phyloP scores from a whole-genome alignment of 2,797 vertebrate genomes.

The Helostoma temminkii region DNA sequence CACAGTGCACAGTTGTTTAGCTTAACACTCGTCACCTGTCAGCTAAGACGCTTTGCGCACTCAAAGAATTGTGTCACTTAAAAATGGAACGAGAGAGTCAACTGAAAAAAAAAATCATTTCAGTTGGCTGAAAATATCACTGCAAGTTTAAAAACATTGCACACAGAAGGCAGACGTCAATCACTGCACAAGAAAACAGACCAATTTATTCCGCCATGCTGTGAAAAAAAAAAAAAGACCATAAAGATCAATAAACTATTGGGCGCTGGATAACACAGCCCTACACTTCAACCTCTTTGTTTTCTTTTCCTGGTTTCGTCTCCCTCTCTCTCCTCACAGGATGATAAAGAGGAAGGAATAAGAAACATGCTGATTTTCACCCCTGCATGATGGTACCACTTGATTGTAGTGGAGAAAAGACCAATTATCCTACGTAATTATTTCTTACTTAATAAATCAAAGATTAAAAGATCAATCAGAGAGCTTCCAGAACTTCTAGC shows the following conservation, averaged over 20 bases:
- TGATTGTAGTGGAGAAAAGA: not conserved
- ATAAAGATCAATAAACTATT: conserved; percentile 64
- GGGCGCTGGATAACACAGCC: conserved; percentile 46
- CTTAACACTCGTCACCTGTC: conserved; percentile 64
- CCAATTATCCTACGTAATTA: conserved; percentile 12
- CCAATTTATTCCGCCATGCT: conserved; percentile 58
- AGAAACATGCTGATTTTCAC: conserved; percentile 30
- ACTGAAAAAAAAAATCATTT: conserved; percentile 19
- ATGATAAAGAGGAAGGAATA: conserved; percentile 24
- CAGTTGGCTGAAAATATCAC: conserved; percentile 49
- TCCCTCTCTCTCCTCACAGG: conserved; percentile 5
- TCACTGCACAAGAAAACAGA: conserved; percentile 63
- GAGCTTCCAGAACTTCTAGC: conserved; percentile 7
- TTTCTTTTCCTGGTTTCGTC: conserved; percentile 14
- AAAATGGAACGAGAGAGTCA: conserved; percentile 13
- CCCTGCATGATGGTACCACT: not conserved
- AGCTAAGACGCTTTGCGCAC: conserved; percentile 35
- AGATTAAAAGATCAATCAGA: conserved; percentile 17
- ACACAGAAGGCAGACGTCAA: conserved; percentile 54
- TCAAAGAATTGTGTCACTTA: conserved; percentile 40
- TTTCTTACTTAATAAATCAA: conserved; percentile 17
- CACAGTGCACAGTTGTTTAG: conserved; percentile 53
- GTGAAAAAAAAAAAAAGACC: conserved; percentile 20
- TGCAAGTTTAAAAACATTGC: conserved; percentile 48
- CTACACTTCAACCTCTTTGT: conserved; percentile 37